phyloP scores from a whole-genome alignment of 1,140 invertebrate species.

The Solen grandis region DNA sequence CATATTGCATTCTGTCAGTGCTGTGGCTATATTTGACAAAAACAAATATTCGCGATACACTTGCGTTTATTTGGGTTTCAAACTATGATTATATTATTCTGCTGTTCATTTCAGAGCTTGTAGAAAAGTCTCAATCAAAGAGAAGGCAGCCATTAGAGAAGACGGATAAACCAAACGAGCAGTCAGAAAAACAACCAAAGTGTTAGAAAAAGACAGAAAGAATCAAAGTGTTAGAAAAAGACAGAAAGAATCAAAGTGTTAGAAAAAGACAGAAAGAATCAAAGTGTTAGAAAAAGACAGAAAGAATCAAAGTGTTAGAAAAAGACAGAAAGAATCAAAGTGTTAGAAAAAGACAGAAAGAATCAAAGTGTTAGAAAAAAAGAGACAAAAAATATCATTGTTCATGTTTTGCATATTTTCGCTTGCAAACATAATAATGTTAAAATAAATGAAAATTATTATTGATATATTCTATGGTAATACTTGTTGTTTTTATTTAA shows the following conservation, averaged over 20 bases:
- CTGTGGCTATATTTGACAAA: constrained; percentile 5
- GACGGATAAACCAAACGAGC: background rate
- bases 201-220: too few relatives aligned
- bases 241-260: too few relatives aligned
- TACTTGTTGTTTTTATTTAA: constrained; percentile 7
- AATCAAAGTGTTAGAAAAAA: background rate
- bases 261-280: too few relatives aligned
- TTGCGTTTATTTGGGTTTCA: background rate
- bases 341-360: too few relatives aligned
- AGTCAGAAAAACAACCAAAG: background rate
- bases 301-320: too few relatives aligned
- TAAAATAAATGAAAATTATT: constrained; percentile 19
- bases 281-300: too few relatives aligned
- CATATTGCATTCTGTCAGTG: background rate
- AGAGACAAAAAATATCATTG: too few relatives aligned
- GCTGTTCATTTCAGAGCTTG: constrained; percentile 26
- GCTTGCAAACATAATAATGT: background rate
- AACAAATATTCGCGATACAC: background rate
- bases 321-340: too few relatives aligned
- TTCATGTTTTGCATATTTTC: background rate
- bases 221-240: too few relatives aligned
- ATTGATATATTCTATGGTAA: constrained; percentile 3
- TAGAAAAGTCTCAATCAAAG: constrained; percentile 11
- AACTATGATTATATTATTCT: constrained; percentile 9
- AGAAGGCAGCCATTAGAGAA: background rate